Conservation (phyloP, 37 sponge, comb jelly and placozoan species). For the Chondrosia reniformis region DNA sequence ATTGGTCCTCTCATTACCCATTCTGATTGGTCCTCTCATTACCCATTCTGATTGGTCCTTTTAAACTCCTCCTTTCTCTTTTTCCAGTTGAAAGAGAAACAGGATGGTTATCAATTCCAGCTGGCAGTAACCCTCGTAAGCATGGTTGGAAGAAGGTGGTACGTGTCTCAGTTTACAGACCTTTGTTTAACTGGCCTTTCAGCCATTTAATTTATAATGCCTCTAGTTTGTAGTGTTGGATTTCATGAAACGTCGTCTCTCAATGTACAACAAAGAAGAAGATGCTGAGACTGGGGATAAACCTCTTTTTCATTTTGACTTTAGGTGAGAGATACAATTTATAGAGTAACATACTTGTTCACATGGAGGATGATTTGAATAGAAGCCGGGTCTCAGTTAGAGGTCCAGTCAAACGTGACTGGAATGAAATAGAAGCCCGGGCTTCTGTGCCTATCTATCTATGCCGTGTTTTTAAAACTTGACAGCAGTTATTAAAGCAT, state of each 20-base stretch:
- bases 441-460: not conserved
- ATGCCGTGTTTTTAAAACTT: not conserved
- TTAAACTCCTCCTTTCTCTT: not conserved
- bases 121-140: conserved; percentile 58
- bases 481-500: not conserved
- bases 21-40: too few relatives aligned
- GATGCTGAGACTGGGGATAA: conserved; percentile 33
- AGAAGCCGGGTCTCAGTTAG: too few relatives aligned
- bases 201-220: not conserved
- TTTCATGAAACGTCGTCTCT: conserved; percentile 40
- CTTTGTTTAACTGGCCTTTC: not conserved
- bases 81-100: conserved; percentile 36
- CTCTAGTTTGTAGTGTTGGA: conserved; percentile 67
- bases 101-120: conserved; percentile 51
- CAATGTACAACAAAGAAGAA: conserved; percentile 57
- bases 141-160: conserved; percentile 82
- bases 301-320: conserved; percentile 34
- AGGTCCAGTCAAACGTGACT: too few relatives aligned
- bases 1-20: too few relatives aligned
- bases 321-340: conserved; percentile 36
- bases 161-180: too few relatives aligned
- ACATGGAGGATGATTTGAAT: too few relatives aligned
- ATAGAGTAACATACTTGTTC: too few relatives aligned
- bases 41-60: too few relatives aligned
- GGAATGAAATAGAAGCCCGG: not conserved